These are phyloP conservation scores for Coremacera marginata DNA, from an alignment of 2,888 invertebrate species.

Conservation along the genomic window DNA sequence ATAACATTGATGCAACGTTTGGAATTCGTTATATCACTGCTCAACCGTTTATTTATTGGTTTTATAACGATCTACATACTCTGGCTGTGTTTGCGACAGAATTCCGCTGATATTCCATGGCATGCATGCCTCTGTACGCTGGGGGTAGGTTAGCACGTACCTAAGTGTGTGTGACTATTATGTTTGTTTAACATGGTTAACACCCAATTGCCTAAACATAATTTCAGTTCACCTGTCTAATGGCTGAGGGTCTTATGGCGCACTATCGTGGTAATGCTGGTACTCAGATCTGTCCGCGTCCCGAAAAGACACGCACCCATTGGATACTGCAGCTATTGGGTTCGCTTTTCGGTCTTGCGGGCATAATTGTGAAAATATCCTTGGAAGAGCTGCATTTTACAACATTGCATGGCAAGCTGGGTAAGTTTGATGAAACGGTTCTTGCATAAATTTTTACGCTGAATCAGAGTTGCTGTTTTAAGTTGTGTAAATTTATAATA, in stretches of 20 bases:
- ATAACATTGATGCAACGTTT: slow-evolving; percentile 33
- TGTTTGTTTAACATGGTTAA: neutral
- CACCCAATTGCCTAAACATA: neutral
- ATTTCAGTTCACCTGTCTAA: slow-evolving; percentile 53
- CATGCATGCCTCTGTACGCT: slow-evolving; percentile 55
- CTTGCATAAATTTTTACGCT: too few species aligned
- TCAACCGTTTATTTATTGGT: slow-evolving; percentile 54
- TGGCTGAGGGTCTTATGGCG: slow-evolving; percentile 55
- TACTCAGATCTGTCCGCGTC: slow-evolving; percentile 46
- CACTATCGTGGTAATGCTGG: slow-evolving; percentile 52
- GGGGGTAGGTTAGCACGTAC: slow-evolving; percentile 49
- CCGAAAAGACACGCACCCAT: slow-evolving; percentile 50
- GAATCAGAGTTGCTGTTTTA: too few species aligned
- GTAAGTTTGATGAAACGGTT: slow-evolving; percentile 38
- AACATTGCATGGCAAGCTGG: slow-evolving; percentile 51
- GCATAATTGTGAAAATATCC: slow-evolving; percentile 49
- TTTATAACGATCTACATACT: slow-evolving; percentile 53
- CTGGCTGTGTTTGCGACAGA: slow-evolving; percentile 50
- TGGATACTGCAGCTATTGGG: slow-evolving; percentile 52
- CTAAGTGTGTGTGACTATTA: neutral
- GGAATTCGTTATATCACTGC: slow-evolving; percentile 49
- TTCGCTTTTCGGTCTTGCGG: slow-evolving; percentile 51
- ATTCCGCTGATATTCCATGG: slow-evolving; percentile 49
- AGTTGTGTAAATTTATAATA: too few species aligned
- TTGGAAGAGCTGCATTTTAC: slow-evolving; percentile 52